These are phyloP conservation scores for Glaucidium brasilianum DNA, from an alignment of 2,113 vertebrate species.

Conservation along the genomic window DNA sequence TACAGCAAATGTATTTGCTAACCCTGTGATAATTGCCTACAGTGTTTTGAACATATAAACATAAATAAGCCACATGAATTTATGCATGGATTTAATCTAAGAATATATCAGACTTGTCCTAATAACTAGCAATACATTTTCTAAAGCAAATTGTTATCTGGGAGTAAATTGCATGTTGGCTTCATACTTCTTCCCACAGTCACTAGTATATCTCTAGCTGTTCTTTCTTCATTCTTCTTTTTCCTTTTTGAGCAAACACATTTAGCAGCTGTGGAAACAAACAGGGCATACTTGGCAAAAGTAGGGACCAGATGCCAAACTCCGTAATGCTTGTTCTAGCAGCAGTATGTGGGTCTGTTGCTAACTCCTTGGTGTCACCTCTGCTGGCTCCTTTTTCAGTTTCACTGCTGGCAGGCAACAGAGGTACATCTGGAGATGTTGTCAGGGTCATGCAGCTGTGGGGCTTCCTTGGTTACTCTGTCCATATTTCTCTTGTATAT, in stretches of 20 bases:
- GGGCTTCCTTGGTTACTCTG: not conserved
- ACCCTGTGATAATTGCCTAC: slow-evolving; percentile 40
- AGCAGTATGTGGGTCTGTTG: slow-evolving; percentile 8
- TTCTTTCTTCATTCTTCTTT: slow-evolving; percentile 33
- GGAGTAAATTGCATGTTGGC: slow-evolving; percentile 45
- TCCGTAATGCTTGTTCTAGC: slow-evolving; percentile 53
- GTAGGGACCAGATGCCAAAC: slow-evolving; percentile 70
- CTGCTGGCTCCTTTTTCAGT: slow-evolving; percentile 43
- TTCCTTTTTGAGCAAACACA: slow-evolving; percentile 58
- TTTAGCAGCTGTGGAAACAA: slow-evolving; percentile 78
- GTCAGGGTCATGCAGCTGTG: slow-evolving; percentile 44
- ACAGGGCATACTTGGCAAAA: slow-evolving; percentile 75
- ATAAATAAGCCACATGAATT: slow-evolving; percentile 35
- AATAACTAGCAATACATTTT: slow-evolving; percentile 58
- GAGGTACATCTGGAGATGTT: slow-evolving; percentile 62
- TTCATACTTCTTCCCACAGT: slow-evolving; percentile 36
- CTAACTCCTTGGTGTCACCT: slow-evolving; percentile 68
- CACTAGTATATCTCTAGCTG: not conserved
- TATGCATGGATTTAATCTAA: slow-evolving; percentile 21
- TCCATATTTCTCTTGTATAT: not conserved
- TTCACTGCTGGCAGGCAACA: slow-evolving; percentile 37
- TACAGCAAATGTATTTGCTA: slow-evolving; percentile 44
- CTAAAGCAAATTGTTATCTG: slow-evolving; percentile 56
- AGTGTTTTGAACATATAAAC: slow-evolving; percentile 43
- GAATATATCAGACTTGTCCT: slow-evolving; percentile 12